These are phyloP conservation scores for Morbakka virulenta DNA, from an alignment of 30 jellyfish, hydroid and myxozoan genomes.

Conservation along the genomic window DNA sequence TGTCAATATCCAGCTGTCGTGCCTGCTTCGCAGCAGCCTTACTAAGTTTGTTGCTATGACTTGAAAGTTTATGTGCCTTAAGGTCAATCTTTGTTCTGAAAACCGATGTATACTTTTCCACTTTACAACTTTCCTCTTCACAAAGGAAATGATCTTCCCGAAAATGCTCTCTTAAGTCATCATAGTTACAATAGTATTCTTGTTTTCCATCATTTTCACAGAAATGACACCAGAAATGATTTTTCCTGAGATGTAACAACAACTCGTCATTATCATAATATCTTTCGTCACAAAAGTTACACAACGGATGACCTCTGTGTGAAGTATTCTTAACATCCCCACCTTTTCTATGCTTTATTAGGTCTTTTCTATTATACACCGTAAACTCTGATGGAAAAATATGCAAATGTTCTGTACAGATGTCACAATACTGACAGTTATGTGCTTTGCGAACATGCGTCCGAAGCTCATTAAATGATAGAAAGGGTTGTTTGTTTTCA, in stretches of 20 bases:
- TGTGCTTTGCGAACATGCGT: conserved; percentile 78
- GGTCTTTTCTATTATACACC: conserved; percentile 56
- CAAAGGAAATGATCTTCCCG: conserved; percentile 71
- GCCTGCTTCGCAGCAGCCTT: conserved; percentile 81
- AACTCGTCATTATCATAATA: conserved; percentile 80
- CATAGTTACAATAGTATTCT: conserved; percentile 74
- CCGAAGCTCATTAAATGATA: conserved; percentile 49
- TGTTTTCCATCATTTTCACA: conserved; percentile 97
- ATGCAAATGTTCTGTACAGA: conserved; percentile 70
- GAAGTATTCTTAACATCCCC: conserved; percentile 88
- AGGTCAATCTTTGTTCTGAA: conserved; percentile 80
- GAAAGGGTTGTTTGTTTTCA: conserved; percentile 1
- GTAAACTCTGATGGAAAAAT: conserved; percentile 74
- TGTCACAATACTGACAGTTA: conserved; percentile 74
- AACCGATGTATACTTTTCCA: conserved; percentile 85
- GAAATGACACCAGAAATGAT: conserved; percentile 97
- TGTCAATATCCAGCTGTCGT: conserved; percentile 65
- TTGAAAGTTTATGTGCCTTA: conserved; percentile 87
- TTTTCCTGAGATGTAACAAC: conserved; percentile 75
- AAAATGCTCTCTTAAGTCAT: conserved; percentile 76
- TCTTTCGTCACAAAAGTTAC: conserved; percentile 88
- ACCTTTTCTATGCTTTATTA: conserved; percentile 70
- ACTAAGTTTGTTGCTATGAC: conserved; percentile 73
- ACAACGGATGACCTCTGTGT: conserved; percentile 90
- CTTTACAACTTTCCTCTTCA: conserved; percentile 78